phyloP scores from a whole-genome alignment of 1,140 invertebrate genomes.

The Stegodyphus mimosarum region DNA sequence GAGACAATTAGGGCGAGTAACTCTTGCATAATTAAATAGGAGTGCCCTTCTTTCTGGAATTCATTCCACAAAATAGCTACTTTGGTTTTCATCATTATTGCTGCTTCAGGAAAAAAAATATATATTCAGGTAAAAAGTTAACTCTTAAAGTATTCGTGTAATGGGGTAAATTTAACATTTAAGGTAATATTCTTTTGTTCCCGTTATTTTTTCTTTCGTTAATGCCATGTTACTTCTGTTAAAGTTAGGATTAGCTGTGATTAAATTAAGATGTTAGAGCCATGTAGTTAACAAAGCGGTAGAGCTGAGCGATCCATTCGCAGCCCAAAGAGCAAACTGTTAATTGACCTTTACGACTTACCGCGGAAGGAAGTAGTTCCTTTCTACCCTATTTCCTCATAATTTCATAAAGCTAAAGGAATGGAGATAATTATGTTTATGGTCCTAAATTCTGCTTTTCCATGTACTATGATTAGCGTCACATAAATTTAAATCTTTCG shows the following conservation, averaged over 20 bases:
- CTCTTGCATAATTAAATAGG: no score
- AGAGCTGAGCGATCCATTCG: slow-evolving; percentile 36
- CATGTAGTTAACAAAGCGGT: background rate
- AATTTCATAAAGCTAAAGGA: slow-evolving; percentile 36
- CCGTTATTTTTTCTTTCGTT: background rate
- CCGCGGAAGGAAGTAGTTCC: slow-evolving; percentile 28
- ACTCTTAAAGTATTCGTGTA: slow-evolving; percentile 4
- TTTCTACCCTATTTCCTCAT: slow-evolving; percentile 11
- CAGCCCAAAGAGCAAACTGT: slow-evolving; percentile 25
- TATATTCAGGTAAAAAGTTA: background rate
- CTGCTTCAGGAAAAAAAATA: no score
- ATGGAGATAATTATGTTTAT: slow-evolving; percentile 45
- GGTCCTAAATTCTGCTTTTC: slow-evolving; percentile 6
- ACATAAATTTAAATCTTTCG: slow-evolving; percentile 33
- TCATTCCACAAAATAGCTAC: no score
- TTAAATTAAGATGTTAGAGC: slow-evolving; percentile 27
- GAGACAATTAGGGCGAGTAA: no score
- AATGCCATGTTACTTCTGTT: background rate
- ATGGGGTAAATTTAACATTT: slow-evolving; percentile 18
- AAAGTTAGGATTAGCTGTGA: slow-evolving; percentile 26
- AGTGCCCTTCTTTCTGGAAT: no score
- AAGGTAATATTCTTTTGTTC: slow-evolving; percentile 9
- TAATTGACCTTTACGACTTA: slow-evolving; percentile 48
- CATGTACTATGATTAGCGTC: slow-evolving; percentile 16
- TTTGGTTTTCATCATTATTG: no score